phyloP scores from a whole-genome alignment of 2,113 vertebrate genomes.

The Phrynosoma platyrhinos region DNA sequence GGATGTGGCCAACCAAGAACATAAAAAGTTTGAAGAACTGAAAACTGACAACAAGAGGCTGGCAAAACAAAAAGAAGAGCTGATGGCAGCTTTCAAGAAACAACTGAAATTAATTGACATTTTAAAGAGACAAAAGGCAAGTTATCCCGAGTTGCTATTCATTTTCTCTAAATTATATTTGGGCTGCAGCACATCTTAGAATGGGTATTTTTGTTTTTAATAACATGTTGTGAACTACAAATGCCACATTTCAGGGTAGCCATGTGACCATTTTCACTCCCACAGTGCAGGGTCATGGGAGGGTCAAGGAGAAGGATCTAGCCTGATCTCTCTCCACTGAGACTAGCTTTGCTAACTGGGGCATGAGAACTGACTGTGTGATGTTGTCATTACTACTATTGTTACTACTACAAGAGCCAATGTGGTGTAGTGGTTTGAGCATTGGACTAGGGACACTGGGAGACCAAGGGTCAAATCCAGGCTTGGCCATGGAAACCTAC shows the following conservation, averaged over 20 bases:
- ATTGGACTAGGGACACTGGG: too few relatives aligned
- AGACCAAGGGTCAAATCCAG: too few relatives aligned
- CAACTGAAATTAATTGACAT: slow-evolving; percentile 95
- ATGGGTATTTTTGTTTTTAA: not conserved
- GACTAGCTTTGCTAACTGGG: too few relatives aligned
- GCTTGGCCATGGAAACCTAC: too few relatives aligned
- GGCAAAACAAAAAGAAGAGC: slow-evolving; percentile 93
- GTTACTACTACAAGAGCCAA: too few relatives aligned
- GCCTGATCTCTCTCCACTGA: too few relatives aligned
- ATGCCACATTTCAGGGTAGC: not conserved
- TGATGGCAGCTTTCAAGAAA: slow-evolving; percentile 92
- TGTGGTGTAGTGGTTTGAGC: too few relatives aligned
- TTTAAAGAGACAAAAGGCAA: slow-evolving; percentile 95
- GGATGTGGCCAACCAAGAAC: slow-evolving; percentile 86
- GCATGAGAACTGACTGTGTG: too few relatives aligned
- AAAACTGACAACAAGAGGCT: slow-evolving; percentile 91
- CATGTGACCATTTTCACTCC: not conserved
- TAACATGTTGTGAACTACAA: too few relatives aligned
- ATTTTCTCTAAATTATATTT: not conserved
- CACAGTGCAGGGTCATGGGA: not conserved
- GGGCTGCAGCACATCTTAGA: not conserved
- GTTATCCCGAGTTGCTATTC: not conserved
- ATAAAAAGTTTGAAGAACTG: slow-evolving; percentile 87
- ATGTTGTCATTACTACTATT: too few relatives aligned
- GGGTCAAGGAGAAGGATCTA: too few relatives aligned